Percentiles rank a stretch among this genome's conserved stretches.
These are phyloP conservation scores for Diabrotica balteata DNA, from an alignment of 2,888 invertebrate genomes.

Conservation along the genomic window DNA sequence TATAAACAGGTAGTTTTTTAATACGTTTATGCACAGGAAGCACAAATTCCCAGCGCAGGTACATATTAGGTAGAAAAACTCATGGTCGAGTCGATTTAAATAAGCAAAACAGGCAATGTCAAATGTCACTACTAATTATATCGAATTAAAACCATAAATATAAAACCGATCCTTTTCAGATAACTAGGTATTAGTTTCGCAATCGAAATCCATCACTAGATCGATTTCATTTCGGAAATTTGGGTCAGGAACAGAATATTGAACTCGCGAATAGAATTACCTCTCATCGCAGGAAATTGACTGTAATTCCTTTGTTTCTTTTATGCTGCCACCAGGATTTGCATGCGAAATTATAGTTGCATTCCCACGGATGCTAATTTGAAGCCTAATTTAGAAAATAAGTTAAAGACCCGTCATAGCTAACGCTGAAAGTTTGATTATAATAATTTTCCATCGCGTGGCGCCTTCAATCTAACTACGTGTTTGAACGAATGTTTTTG, in stretches of 20 bases:
- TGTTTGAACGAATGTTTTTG: no score
- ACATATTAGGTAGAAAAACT: no score
- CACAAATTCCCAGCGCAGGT: no score
- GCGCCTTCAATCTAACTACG: neutral
- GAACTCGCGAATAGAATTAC: constrained; percentile 20
- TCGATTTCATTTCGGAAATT: constrained; percentile 9
- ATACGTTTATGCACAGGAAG: no score
- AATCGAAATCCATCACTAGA: neutral
- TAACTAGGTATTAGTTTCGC: no score
- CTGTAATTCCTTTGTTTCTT: constrained; percentile 35
- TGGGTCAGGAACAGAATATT: constrained; percentile 33
- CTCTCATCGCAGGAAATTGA: constrained; percentile 34
- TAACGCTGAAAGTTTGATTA: neutral
- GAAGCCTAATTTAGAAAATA: constrained; percentile 21
- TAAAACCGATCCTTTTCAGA: no score
- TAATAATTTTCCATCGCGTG: neutral
- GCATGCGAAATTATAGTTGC: constrained; percentile 28
- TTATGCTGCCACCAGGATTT: constrained; percentile 23
- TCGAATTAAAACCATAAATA: no score
- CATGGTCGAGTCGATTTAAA: no score
- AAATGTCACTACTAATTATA: no score
- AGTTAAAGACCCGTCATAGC: neutral
- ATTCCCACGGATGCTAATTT: constrained; percentile 29
- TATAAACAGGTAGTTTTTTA: no score
- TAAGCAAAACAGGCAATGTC: no score